Evolutionary conservation across 2,888 invertebrate species (phyloP), one percentile per base, ranked within the genome.

Genomic region (Macrosoma leucophasiata): DNA sequence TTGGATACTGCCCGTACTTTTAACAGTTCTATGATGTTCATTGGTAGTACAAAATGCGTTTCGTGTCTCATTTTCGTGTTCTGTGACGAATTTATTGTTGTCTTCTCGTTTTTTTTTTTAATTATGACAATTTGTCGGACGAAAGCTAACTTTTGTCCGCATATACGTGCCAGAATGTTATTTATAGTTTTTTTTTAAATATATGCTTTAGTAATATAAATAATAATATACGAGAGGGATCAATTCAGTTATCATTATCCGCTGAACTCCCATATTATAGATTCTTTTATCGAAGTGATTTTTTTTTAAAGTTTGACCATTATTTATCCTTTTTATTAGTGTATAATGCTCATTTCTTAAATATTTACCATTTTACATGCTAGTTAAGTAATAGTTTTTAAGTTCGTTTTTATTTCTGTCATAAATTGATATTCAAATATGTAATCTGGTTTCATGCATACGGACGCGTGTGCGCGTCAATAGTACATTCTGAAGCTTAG

Each of bases 111-210:
- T 50, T 50, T 58, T 54, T 50, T 51, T 55, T 52, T 50, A 46
- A 60, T 58, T 59, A 63, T 66, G 67, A 66, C 71, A 61, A 59
- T 60, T 57, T 55, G 60, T 59, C 57, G 62, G 61, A 64, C 58
- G 62, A 46, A 52, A 54, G 52, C 55, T 55, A 50, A 50, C 39
- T 58, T 58, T 60, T 68, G 68, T 71, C 75, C 72, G 68, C 58
- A 55, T 67, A 64, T 67, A 77, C 67, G 82, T 84, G 82, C 82
- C 82, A 84, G 78, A 81, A 74, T 72, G 62, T 75, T 69, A 73
- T 66, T 68, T 74, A 64, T 78, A 76, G 64, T 69, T 67, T 70
- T 69, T 67, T 60, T 46, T 41, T 30, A 35, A 52, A 61, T 64
- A 64, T 71, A 67, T 66, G 59, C 59, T 60, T 62, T 64, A 67